Evolutionary conservation across 2,113 vertebrate species (phyloP).

Genomic region (Hypocryptadius cinnamomeus): DNA sequence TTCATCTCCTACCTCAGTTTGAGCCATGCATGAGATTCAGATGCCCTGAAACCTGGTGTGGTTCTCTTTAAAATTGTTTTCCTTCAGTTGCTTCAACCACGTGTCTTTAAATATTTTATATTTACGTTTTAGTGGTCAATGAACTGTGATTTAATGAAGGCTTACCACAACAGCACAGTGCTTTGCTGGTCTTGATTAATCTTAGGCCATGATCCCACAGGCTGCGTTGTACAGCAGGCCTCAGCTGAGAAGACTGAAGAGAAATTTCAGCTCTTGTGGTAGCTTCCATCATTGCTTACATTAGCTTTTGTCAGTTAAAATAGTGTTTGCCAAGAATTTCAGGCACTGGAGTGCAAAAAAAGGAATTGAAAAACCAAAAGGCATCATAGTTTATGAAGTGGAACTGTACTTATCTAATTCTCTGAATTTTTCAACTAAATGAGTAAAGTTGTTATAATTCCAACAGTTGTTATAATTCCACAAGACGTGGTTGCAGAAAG

Average conservation of each 20-base stretch:
- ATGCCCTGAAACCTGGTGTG: neutral
- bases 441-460: neutral
- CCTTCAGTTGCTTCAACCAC: neutral
- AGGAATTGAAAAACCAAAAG: neutral
- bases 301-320: neutral
- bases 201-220: neutral
- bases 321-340: neutral
- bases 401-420: neutral
- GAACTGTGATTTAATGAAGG: neutral
- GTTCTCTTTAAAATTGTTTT: neutral
- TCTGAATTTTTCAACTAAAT: neutral
- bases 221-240: neutral
- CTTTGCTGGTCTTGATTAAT: neutral
- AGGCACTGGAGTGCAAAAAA: neutral
- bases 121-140: neutral
- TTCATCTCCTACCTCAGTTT: neutral
- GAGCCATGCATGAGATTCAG: neutral
- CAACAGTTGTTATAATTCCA: neutral
- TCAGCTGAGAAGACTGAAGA: neutral
- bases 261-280: neutral
- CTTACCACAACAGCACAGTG: neutral
- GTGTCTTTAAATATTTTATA: neutral
- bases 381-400: neutral
- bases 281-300: neutral
- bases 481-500: neutral